These are phyloP conservation scores for Scopus umbretta DNA, from an alignment of 2,113 vertebrate species.

Conservation along the genomic window DNA sequence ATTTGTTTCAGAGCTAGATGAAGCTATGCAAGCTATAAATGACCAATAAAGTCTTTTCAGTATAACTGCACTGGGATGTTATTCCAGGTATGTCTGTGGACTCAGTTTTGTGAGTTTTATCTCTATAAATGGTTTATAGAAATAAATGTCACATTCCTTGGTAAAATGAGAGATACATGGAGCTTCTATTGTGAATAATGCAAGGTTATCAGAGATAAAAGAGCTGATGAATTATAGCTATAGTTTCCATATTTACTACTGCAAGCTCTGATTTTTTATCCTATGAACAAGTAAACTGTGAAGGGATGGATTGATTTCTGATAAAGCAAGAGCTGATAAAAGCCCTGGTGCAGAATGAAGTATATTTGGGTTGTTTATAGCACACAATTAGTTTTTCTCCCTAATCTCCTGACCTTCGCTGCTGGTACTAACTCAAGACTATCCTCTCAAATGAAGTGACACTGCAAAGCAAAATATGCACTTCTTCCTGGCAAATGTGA, in stretches of 20 bases:
- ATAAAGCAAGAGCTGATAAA: constrained; percentile 53
- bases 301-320: constrained; percentile 54
- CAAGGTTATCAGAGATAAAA: constrained; percentile 49
- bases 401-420: constrained; percentile 62
- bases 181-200: constrained; percentile 24
- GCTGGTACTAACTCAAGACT: constrained; percentile 45
- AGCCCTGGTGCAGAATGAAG: constrained; percentile 30
- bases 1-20: neutral
- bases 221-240: constrained; percentile 39
- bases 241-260: constrained; percentile 55
- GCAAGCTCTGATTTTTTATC: constrained; percentile 49
- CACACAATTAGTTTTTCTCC: constrained; percentile 46
- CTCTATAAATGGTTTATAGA: neutral
- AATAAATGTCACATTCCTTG: constrained; percentile 28
- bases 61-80: neutral
- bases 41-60: neutral
- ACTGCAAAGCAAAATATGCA: constrained; percentile 26
- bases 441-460: constrained; percentile 17
- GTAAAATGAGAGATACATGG: constrained; percentile 15
- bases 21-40: neutral
- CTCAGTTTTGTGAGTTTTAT: constrained; percentile 10
- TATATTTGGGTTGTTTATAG: constrained; percentile 48
- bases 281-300: constrained; percentile 47
- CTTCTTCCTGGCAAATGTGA: constrained; percentile 23
- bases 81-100: neutral